Evolutionary conservation across 2,797 vertebrate genomes (phyloP).

Genomic region (Labroides dimidiatus): DNA sequence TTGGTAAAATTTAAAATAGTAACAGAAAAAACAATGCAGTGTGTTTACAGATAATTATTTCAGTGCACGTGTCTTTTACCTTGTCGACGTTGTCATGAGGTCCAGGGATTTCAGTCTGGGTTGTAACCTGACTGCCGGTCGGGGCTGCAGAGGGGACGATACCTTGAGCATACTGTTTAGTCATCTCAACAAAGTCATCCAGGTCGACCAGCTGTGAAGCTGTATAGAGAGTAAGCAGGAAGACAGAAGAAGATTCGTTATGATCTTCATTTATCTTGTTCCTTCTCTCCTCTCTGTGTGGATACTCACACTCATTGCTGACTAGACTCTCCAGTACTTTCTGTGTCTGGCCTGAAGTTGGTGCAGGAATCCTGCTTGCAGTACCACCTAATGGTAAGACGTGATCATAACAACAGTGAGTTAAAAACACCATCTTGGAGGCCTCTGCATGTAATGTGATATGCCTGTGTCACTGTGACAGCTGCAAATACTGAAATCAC

Average conservation of each 20-base stretch:
- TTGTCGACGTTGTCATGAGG: not conserved
- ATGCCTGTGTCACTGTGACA: conserved; percentile 49
- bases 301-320: conserved; percentile 88
- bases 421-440: conserved; percentile 20
- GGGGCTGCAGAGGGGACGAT: conserved; percentile 82
- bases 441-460: conserved; percentile 49
- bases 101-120: conserved; percentile 67
- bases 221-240: conserved; percentile 55
- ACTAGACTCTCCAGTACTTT: conserved; percentile 92
- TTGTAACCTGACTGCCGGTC: conserved; percentile 72
- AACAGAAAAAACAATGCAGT: not conserved
- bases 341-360: conserved; percentile 89
- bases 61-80: conserved; percentile 50
- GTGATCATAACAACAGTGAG: conserved; percentile 40
- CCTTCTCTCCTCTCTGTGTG: conserved; percentile 1
- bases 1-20: not conserved
- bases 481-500: conserved; percentile 56
- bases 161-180: conserved; percentile 93
- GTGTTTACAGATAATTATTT: not conserved
- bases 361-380: conserved; percentile 77
- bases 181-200: conserved; percentile 97
- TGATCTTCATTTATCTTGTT: not conserved
- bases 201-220: conserved; percentile 89
- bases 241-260: not conserved
- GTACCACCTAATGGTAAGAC: conserved; percentile 70